A percentile compares a stretch with the other conserved stretches of the same genome.
Conservation (phyloP, 2,888 invertebrate genomes). For the Harpagoxenus sublaevis region DNA sequence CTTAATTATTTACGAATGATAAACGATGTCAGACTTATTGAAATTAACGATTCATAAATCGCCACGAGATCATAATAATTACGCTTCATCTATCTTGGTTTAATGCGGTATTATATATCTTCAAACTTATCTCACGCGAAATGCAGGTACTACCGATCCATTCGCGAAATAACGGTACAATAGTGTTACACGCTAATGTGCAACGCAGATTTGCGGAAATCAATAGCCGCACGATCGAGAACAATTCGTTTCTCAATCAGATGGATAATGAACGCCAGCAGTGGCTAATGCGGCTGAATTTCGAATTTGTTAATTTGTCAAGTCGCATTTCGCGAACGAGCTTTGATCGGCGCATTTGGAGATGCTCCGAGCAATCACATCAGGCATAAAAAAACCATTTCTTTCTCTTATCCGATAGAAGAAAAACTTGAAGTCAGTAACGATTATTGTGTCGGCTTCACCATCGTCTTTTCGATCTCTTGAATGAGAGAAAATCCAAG, state of each 20-base stretch:
- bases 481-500: slow-evolving; percentile 29
- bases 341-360: not conserved
- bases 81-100: slow-evolving; percentile 28
- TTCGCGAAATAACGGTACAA: not conserved
- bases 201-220: slow-evolving; percentile 13
- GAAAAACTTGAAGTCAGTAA: not conserved
- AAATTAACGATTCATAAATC: slow-evolving; percentile 26
- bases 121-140: slow-evolving; percentile 1
- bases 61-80: slow-evolving; percentile 2
- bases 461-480: slow-evolving; percentile 21
- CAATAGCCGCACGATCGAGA: not conserved
- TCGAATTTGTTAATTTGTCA: not conserved
- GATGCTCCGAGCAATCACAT: not conserved
- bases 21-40: slow-evolving; percentile 17
- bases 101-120: slow-evolving; percentile 16
- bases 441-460: slow-evolving; percentile 24
- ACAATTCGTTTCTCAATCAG: slow-evolving; percentile 19
- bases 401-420: slow-evolving; percentile 13
- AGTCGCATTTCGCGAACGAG: not conserved
- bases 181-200: not conserved
- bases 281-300: not conserved
- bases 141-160: not conserved
- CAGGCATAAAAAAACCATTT: not conserved
- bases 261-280: not conserved
- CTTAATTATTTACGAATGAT: slow-evolving; percentile 22